phyloP scores from a whole-genome alignment of 1,140 invertebrate species.

The Ceratoteleas bidentatus region DNA sequence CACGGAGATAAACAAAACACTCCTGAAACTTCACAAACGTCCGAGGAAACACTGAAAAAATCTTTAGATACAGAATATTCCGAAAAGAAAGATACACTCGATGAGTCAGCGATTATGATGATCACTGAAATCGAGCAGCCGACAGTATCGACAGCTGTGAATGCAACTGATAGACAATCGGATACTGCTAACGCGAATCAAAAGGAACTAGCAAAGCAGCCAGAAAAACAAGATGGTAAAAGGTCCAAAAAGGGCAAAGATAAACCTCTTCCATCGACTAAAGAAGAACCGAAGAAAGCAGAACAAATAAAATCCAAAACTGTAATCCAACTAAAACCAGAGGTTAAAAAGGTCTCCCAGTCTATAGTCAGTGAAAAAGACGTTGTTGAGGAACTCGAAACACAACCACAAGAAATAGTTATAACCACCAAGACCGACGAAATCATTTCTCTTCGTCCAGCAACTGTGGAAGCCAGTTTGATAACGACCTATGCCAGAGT shows the following conservation, averaged over 20 bases:
- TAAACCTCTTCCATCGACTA: background rate
- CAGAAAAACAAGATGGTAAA: too few relatives aligned
- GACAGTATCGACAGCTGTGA: too few relatives aligned
- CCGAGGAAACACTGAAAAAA: too few relatives aligned
- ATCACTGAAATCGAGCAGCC: constrained; percentile 32
- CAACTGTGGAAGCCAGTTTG: constrained; percentile 74
- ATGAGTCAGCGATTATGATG: constrained; percentile 26
- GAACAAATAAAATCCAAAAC: constrained; percentile 7
- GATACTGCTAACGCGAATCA: too few relatives aligned
- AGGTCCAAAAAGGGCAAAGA: too few relatives aligned
- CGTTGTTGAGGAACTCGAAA: constrained; percentile 31
- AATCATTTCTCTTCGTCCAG: constrained; percentile 73
- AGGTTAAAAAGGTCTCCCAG: constrained; percentile 4
- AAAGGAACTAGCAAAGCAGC: too few relatives aligned
- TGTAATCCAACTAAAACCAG: background rate
- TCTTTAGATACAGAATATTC: too few relatives aligned
- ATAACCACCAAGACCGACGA: constrained; percentile 55
- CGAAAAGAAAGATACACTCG: too few relatives aligned
- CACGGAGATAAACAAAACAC: too few relatives aligned
- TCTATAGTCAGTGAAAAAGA: constrained; percentile 6
- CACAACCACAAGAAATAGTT: constrained; percentile 45
- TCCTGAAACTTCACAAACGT: too few relatives aligned
- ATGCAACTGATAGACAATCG: too few relatives aligned
- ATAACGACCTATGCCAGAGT: constrained; percentile 74
- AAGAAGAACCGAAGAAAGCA: constrained; percentile 14